Evolutionary conservation across 1,140 invertebrate species (phyloP).

Genomic region (Araneus ventricosus): DNA sequence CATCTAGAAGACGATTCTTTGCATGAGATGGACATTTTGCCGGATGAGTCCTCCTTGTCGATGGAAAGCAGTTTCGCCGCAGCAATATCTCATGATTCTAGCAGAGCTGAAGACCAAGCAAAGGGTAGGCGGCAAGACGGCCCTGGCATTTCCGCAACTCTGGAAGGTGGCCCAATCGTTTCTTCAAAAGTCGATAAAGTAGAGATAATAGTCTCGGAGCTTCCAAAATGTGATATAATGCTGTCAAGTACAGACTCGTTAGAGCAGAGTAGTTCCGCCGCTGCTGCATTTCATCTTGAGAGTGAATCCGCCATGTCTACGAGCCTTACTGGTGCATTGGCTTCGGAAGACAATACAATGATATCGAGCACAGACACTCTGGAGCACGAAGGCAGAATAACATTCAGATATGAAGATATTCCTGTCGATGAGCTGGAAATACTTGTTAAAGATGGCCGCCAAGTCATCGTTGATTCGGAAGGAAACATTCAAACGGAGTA

Average conservation of each 20-base stretch:
- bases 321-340: constrained; percentile 85
- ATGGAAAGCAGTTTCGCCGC: constrained; percentile 69
- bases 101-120: constrained; percentile 20
- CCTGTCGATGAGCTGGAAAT: constrained; percentile 66
- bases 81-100: constrained; percentile 49
- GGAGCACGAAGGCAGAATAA: constrained; percentile 80
- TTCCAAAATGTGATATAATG: constrained; percentile 81
- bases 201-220: constrained; percentile 43
- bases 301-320: constrained; percentile 90
- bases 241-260: constrained; percentile 86
- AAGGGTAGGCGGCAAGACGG: not conserved
- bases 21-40: constrained; percentile 74
- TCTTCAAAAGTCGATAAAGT: not conserved
- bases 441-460: constrained; percentile 51
- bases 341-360: constrained; percentile 85
- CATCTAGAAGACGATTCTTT: constrained; percentile 76
- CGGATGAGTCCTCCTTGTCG: constrained; percentile 67
- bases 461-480: constrained; percentile 70
- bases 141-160: not conserved
- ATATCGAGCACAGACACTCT: constrained; percentile 86
- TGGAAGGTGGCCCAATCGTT: not conserved
- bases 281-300: constrained; percentile 90
- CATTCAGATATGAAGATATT: constrained; percentile 66
- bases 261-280: constrained; percentile 86
- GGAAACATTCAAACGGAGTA: constrained; percentile 70